A percentile compares a stretch with the other conserved stretches of the same genome.
phyloP scores from a whole-genome alignment of 2,888 invertebrate species.

The Epinotia bilunana region DNA sequence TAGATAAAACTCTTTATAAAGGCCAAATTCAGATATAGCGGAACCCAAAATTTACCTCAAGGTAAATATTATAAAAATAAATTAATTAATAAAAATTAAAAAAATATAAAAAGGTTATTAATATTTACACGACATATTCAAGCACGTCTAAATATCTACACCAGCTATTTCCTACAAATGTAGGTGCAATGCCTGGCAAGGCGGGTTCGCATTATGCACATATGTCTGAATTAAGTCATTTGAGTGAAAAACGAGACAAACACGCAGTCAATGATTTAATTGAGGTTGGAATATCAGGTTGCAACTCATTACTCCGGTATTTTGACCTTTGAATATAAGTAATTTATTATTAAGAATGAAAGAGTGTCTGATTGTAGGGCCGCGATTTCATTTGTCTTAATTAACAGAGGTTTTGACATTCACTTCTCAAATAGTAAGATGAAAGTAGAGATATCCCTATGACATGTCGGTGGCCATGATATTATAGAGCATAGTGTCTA shows the following conservation, averaged over 20 bases:
- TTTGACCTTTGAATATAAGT: slow-evolving; percentile 1
- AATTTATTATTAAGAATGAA: neutral
- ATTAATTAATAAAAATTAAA: no score
- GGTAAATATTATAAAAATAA: no score
- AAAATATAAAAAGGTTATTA: no score
- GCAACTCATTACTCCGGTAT: neutral
- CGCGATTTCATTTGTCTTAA: neutral
- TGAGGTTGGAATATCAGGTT: slow-evolving; percentile 15
- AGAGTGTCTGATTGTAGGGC: neutral
- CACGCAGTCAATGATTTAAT: slow-evolving; percentile 21
- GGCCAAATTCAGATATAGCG: no score
- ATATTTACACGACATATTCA: neutral
- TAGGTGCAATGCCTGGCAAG: slow-evolving; percentile 9
- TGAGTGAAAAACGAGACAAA: slow-evolving; percentile 10
- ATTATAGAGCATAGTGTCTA: no score
- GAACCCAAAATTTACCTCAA: neutral
- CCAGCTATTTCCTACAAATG: slow-evolving; percentile 26
- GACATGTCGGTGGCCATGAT: no score
- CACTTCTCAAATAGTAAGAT: no score
- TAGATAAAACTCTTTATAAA: no score
- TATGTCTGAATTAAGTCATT: slow-evolving; percentile 33
- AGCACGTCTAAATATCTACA: slow-evolving; percentile 3
- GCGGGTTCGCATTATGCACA: slow-evolving; percentile 3
- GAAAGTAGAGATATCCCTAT: no score
- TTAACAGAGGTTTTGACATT: neutral